Conservation (phyloP, 37 sponge, comb jelly and placozoan species). For the Ephydatia muelleri region DNA sequence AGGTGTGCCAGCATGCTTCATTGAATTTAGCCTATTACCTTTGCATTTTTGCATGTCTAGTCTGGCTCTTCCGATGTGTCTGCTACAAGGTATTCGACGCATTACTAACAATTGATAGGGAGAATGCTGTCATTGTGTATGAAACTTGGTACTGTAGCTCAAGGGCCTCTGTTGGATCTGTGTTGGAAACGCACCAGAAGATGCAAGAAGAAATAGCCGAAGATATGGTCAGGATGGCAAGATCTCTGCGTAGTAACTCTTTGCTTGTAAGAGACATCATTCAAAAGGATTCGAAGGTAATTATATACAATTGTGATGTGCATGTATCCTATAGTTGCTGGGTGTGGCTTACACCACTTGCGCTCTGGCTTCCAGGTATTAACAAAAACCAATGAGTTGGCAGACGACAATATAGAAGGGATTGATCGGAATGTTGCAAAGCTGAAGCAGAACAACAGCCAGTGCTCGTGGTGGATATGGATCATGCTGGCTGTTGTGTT, state of each 20-base stretch:
- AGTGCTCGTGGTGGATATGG: constrained; percentile 67
- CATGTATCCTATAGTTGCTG: no score
- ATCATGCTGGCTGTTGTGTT: constrained; percentile 62
- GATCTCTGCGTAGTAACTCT: constrained; percentile 45
- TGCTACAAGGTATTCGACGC: background rate
- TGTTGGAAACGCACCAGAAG: constrained; percentile 54
- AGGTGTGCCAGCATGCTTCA: background rate
- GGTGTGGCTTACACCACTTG: background rate
- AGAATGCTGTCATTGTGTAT: background rate
- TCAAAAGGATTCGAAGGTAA: constrained; percentile 59
- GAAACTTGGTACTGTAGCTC: background rate
- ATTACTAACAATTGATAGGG: background rate
- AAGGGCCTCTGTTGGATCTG: background rate
- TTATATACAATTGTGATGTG: no score
- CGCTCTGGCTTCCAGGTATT: constrained; percentile 23
- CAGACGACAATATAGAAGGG: constrained; percentile 63
- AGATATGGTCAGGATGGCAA: constrained; percentile 81
- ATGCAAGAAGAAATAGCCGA: constrained; percentile 82
- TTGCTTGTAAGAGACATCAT: constrained; percentile 67
- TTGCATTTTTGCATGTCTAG: background rate
- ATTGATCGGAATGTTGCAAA: constrained; percentile 52
- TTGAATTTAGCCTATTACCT: background rate
- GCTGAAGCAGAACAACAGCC: constrained; percentile 48
- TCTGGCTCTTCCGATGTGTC: background rate
- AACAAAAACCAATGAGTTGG: constrained; percentile 20